phyloP scores from a whole-genome alignment of 2,113 vertebrate genomes.

The Spea bombifrons region DNA sequence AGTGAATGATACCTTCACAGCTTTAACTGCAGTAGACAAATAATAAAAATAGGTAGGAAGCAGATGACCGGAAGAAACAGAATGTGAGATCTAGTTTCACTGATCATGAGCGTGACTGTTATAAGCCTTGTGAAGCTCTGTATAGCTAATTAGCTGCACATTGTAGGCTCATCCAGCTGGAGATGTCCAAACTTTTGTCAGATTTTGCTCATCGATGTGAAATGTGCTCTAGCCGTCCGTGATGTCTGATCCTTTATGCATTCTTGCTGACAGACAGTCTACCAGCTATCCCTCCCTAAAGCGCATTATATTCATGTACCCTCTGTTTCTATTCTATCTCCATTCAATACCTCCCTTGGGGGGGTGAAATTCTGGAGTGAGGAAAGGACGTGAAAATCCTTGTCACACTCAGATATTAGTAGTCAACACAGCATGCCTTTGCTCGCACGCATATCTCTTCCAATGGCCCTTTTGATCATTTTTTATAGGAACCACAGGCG shows the following conservation, averaged over 20 bases:
- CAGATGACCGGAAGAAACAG: conserved; percentile 31
- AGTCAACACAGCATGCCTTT: neutral
- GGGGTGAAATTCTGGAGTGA: neutral
- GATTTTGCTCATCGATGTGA: conserved; percentile 47
- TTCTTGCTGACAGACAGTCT: conserved; percentile 45
- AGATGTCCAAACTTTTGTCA: conserved; percentile 42
- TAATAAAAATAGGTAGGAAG: conserved; percentile 5
- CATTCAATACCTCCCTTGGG: conserved; percentile 19
- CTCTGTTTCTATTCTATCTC: conserved; percentile 17
- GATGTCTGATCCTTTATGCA: conserved; percentile 48
- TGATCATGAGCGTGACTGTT: conserved; percentile 35
- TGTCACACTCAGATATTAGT: neutral
- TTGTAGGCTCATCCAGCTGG: conserved; percentile 38
- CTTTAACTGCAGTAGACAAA: neutral
- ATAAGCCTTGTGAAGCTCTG: conserved; percentile 40
- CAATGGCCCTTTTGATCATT: neutral
- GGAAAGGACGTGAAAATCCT: conserved; percentile 2
- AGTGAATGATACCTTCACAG: neutral
- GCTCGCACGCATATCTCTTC: neutral
- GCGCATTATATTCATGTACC: neutral
- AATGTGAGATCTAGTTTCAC: conserved; percentile 32
- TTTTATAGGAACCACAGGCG: conserved; percentile 17
- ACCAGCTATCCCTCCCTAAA: neutral
- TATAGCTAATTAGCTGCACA: conserved; percentile 11
- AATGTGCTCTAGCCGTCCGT: conserved; percentile 37